Base-by-base conservation (phyloP, 2,888 invertebrate species). In the Argynnis bischoffii region DNA sequence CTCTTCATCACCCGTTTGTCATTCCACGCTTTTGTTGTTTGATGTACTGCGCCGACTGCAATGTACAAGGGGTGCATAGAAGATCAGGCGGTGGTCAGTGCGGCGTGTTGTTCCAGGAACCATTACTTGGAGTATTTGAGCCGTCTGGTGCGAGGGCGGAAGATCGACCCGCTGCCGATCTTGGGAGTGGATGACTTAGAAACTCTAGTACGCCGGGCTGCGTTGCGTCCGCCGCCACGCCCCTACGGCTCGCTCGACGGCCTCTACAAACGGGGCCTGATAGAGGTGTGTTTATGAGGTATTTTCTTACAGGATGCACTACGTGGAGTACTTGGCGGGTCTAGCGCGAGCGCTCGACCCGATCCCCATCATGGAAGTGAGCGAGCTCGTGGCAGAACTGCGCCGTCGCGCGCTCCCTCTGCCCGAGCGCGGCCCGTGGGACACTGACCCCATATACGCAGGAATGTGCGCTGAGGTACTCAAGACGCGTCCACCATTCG, bases 261-360 rank as follows among this genome's bases (percentile, higher is more conserved):
- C 71, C 90, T 95, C 81, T 96, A 95, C 91, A 92, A 94, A 83
- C 92, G 92, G 77, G 93, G 93, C 78, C 93, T 96, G 71, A 81
- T 93, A 74, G 94, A 96, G 95, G 96, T 96, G 84, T 84, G 89
- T 86, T 83, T 76, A 81, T 78, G 67, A 67, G 73, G 71, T 72
- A 63, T 78, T 61, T 79, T 77, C 84, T 91, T 93, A 84, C 94
- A 99, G 98, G 94, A 93, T 95, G 85, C 99, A 99, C 94, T 99
- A 98, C 94, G 96, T 98, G 89, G 99, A 99, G 94, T 98, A 98
- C 94, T 95, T 99, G 94, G 97, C 98, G 85, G 95, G 94, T 80
- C 94, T 96, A 87, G 97, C 98, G 90, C 96, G 96, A 88, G 94
- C 94, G 81, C 94, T 99, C 87, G 99, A 99, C 93, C 98, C 99